phyloP scores from a whole-genome alignment of 1,140 invertebrate species.

The Lycorma delicatula region DNA sequence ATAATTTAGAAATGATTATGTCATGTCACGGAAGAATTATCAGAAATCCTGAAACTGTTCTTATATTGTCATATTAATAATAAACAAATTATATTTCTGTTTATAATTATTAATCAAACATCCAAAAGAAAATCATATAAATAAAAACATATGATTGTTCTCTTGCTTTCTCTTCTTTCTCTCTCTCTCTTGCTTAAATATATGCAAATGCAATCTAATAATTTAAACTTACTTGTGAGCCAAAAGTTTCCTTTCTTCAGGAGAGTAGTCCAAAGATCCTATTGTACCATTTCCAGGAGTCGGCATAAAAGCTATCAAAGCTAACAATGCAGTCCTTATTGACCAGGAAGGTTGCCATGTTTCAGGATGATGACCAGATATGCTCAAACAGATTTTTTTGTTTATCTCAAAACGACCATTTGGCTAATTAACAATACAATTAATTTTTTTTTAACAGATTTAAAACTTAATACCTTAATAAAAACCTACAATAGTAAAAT shows the following conservation, averaged over 20 bases:
- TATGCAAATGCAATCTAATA: background rate
- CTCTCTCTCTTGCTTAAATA: too few relatives aligned
- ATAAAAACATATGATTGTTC: background rate
- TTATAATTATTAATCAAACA: background rate
- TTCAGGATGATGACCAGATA: constrained; percentile 95
- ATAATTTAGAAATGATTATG: too few relatives aligned
- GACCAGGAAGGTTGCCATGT: constrained; percentile 97
- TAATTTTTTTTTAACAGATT: too few relatives aligned
- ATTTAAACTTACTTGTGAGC: constrained; percentile 66
- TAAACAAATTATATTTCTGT: too few relatives aligned
- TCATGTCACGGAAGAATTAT: too few relatives aligned
- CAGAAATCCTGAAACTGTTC: too few relatives aligned
- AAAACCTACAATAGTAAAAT: too few relatives aligned
- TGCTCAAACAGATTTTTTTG: constrained; percentile 93
- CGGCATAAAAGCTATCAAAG: constrained; percentile 92
- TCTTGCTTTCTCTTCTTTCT: too few relatives aligned
- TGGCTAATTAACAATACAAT: too few relatives aligned
- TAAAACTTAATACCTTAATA: too few relatives aligned
- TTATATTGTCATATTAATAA: too few relatives aligned
- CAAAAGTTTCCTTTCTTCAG: constrained; percentile 70
- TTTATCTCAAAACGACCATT: constrained; percentile 92
- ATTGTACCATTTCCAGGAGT: constrained; percentile 80
- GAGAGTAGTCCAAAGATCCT: constrained; percentile 79
- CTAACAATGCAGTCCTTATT: constrained; percentile 85
- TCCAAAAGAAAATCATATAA: background rate